Percentiles rank a stretch among this genome's conserved stretches.
These are phyloP conservation scores for Xiphorhynchus elegans DNA, from an alignment of 2,113 vertebrate genomes.

Conservation along the genomic window DNA sequence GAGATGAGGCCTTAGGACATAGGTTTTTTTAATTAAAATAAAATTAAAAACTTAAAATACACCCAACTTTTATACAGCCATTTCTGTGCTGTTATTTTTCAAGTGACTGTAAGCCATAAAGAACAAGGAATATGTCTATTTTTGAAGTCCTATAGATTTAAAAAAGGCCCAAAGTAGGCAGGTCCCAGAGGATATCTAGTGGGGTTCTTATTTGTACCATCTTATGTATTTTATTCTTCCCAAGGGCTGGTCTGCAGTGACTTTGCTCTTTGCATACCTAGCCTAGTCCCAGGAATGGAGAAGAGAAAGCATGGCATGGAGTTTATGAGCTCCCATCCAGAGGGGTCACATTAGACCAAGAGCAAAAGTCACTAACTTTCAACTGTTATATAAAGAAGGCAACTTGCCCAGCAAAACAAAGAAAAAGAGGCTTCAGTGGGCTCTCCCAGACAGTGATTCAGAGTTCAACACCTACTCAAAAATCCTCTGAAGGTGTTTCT, in stretches of 20 bases:
- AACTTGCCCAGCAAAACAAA: background rate
- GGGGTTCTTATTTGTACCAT: background rate
- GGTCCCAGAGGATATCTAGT: background rate
- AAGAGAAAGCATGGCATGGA: background rate
- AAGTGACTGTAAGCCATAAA: background rate
- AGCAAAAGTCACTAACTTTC: background rate
- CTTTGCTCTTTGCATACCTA: background rate
- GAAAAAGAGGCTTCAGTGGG: background rate
- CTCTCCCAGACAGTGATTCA: constrained; percentile 53
- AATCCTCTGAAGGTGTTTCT: constrained; percentile 18
- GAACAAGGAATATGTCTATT: background rate
- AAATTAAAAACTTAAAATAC: background rate
- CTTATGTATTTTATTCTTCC: background rate
- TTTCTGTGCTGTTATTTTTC: background rate
- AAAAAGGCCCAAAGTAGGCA: background rate
- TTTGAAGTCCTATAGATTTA: background rate
- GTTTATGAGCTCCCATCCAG: background rate
- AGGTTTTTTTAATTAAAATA: background rate
- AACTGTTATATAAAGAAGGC: background rate
- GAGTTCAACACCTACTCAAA: constrained; percentile 41
- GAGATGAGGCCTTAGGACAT: background rate
- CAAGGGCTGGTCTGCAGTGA: background rate
- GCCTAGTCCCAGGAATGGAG: background rate
- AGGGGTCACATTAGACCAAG: background rate
- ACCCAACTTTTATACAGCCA: background rate